phyloP scores from a whole-genome alignment of 1,140 invertebrate species.

The Drosophila subpulchrella region DNA sequence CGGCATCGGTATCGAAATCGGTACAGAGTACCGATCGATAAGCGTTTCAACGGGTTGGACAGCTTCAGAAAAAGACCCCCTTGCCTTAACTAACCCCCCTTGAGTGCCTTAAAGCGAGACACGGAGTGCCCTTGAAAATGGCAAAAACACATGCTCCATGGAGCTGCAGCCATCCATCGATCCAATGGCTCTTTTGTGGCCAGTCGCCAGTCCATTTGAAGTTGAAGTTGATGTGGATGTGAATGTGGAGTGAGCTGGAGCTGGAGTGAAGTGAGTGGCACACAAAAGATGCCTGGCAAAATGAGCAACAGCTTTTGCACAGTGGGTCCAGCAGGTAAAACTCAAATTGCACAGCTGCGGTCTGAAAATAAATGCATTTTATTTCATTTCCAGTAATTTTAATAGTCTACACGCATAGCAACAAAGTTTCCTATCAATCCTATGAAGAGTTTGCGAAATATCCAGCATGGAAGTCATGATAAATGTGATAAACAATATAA shows the following conservation, averaged over 20 bases:
- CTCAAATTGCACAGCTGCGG: background rate
- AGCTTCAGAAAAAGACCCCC: conserved; percentile 20
- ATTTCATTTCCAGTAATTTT: no score
- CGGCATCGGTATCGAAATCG: conserved; percentile 4
- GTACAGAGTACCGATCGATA: conserved; percentile 40
- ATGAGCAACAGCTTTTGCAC: conserved; percentile 24
- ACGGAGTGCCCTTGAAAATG: conserved; percentile 72
- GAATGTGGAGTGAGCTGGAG: conserved; percentile 8
- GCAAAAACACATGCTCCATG: conserved; percentile 70
- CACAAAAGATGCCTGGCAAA: conserved; percentile 48
- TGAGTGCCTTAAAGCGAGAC: conserved; percentile 13
- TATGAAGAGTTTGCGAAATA: background rate
- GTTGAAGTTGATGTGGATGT: conserved; percentile 24
- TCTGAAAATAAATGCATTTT: background rate
- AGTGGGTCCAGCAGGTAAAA: background rate
- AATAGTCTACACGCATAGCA: no score
- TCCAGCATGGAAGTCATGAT: background rate
- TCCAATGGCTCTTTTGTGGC: conserved; percentile 42
- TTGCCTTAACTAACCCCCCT: background rate
- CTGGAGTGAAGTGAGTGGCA: conserved; percentile 43
- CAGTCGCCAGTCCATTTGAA: conserved; percentile 40
- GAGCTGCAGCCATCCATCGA: conserved; percentile 38
- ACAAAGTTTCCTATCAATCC: background rate
- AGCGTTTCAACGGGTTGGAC: conserved; percentile 56
- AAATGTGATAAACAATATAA: no score